These are phyloP conservation scores for Spongilla lacustris DNA, from an alignment of 37 sponge, comb jelly and placozoan genomes.

Conservation along the genomic window DNA sequence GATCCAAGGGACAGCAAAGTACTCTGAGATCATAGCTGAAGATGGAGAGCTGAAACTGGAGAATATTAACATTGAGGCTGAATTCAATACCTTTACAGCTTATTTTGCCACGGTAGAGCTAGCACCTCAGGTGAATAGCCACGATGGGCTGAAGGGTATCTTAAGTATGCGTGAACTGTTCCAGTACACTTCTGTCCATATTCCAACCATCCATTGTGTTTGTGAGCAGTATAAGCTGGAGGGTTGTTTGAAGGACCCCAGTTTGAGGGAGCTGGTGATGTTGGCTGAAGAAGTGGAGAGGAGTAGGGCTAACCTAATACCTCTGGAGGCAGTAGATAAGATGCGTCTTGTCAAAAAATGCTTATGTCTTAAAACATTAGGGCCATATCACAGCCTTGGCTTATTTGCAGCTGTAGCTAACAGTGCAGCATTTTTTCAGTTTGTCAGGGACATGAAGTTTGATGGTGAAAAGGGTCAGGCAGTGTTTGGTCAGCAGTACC, in stretches of 20 bases:
- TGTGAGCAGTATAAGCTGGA: slow-evolving; percentile 68
- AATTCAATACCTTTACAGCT: slow-evolving; percentile 33
- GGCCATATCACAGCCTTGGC: slow-evolving; percentile 15
- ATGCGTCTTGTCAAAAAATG: slow-evolving; percentile 30
- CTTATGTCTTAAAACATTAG: slow-evolving; percentile 14
- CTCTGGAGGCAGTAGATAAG: slow-evolving; percentile 57
- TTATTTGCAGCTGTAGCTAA: slow-evolving; percentile 63
- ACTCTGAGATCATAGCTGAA: slow-evolving; percentile 26
- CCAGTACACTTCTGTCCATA: slow-evolving; percentile 65
- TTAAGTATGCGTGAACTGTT: slow-evolving; percentile 70
- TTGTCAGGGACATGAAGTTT: slow-evolving; percentile 67
- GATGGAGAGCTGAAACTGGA: slow-evolving; percentile 21
- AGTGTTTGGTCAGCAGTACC: slow-evolving; percentile 31
- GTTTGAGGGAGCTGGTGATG: slow-evolving; percentile 32
- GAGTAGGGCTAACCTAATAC: slow-evolving; percentile 39
- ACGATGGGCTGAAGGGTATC: slow-evolving; percentile 51
- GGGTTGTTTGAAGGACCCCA: slow-evolving; percentile 57
- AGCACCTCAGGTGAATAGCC: background rate
- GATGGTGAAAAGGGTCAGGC: slow-evolving; percentile 48
- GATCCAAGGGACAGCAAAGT: slow-evolving; percentile 30
- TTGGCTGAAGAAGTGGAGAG: slow-evolving; percentile 24
- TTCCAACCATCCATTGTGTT: slow-evolving; percentile 56
- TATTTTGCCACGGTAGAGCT: slow-evolving; percentile 16
- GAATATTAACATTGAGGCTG: background rate
- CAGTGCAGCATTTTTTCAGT: slow-evolving; percentile 70